Conservation (phyloP, 2,797 vertebrate genomes). For the Trichosurus vulpecula region DNA sequence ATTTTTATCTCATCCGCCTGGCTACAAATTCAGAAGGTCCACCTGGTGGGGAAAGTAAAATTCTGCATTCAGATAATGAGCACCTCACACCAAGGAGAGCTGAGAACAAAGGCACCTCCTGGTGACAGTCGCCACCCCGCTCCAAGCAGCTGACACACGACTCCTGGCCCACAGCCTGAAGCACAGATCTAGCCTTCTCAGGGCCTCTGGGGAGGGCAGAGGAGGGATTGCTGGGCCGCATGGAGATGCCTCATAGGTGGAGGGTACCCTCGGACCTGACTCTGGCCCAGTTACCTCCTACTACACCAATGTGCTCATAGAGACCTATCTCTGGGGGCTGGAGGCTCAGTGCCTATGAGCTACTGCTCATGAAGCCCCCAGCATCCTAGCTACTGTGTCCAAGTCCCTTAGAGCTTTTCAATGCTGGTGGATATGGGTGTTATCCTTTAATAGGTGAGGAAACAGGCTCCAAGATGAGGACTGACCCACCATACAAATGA, state of each 20-base stretch:
- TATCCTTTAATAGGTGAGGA: too few relatives aligned
- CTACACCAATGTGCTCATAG: background rate
- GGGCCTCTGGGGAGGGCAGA: background rate
- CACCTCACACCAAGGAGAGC: constrained; percentile 46
- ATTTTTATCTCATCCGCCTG: constrained; percentile 34
- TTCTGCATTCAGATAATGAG: constrained; percentile 25
- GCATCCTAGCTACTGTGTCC: background rate
- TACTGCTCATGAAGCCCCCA: background rate
- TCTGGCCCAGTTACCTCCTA: background rate
- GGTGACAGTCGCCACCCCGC: background rate
- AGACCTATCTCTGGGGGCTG: too few relatives aligned
- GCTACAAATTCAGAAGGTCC: constrained; percentile 48
- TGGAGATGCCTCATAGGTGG: background rate
- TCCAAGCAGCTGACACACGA: background rate
- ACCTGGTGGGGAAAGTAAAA: constrained; percentile 55
- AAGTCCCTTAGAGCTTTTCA: background rate
- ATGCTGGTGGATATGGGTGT: too few relatives aligned
- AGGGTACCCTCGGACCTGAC: background rate
- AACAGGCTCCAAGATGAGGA: too few relatives aligned
- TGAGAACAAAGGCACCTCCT: background rate
- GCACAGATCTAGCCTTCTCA: background rate
- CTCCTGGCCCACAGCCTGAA: background rate
- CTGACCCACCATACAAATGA: background rate
- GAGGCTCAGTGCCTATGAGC: background rate
- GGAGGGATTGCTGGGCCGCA: background rate